Conservation (phyloP, 2,113 vertebrate genomes). For the Cricetomys ansorgei region DNA sequence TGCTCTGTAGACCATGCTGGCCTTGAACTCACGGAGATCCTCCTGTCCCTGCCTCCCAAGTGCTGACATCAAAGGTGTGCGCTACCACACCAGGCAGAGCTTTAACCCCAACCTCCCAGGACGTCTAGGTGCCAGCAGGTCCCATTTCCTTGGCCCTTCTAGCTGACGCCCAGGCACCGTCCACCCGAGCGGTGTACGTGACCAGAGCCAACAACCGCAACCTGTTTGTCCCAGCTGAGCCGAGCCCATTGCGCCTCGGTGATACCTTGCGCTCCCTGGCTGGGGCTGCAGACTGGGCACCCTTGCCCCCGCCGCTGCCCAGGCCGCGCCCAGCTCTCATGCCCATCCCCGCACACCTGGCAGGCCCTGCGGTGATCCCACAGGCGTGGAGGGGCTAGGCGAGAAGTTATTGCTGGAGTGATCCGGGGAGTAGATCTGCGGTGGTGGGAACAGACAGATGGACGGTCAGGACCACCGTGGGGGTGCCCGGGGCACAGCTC, state of each 20-base stretch:
- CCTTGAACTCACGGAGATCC: not conserved
- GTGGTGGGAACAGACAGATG: not conserved
- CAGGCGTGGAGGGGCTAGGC: slow-evolving; percentile 96
- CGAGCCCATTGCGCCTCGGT: too few relatives aligned
- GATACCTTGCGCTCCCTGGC: not conserved
- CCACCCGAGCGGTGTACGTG: not conserved
- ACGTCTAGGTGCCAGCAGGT: not conserved
- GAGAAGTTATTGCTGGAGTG: slow-evolving; percentile 99
- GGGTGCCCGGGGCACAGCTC: too few relatives aligned
- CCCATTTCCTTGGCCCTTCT: fast-evolving
- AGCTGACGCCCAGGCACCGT: fast-evolving
- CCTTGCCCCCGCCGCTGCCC: too few relatives aligned
- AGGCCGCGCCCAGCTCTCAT: too few relatives aligned
- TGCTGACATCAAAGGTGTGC: not conserved
- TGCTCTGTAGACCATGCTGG: not conserved
- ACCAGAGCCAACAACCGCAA: fast-evolving
- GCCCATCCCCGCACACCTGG: slow-evolving; percentile 88
- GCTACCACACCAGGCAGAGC: not conserved
- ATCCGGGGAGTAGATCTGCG: slow-evolving; percentile 98
- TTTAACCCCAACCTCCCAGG: too few relatives aligned
- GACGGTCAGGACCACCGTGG: fast-evolving
- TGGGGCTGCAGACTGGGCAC: not conserved
- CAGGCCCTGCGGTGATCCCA: slow-evolving; percentile 97
- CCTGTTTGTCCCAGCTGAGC: too few relatives aligned
- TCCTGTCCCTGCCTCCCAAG: not conserved